These are phyloP conservation scores for Campoplex nolae DNA, from an alignment of 2,888 invertebrate genomes.

Conservation along the genomic window DNA sequence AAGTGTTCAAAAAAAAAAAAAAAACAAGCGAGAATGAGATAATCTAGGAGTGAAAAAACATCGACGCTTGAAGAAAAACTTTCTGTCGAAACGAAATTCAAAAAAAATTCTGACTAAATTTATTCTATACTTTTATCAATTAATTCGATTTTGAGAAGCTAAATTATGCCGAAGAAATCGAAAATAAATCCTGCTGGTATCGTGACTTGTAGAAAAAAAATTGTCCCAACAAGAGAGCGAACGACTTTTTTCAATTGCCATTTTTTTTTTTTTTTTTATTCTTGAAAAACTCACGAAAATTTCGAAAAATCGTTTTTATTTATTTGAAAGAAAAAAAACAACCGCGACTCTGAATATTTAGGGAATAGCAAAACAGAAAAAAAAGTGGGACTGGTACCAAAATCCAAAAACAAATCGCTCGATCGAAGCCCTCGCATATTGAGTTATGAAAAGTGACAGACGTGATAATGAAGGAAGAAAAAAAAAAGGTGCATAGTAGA, in stretches of 20 bases:
- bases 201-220: too few species aligned
- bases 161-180: neutral
- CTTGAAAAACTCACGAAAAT: neutral
- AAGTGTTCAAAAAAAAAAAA: neutral
- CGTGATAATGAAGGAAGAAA: neutral
- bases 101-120: neutral
- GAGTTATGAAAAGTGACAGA: neutral
- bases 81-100: neutral
- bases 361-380: too few species aligned
- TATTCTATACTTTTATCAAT: neutral
- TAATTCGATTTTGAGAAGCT: neutral
- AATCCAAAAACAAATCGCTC: neutral
- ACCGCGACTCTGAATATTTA: neutral
- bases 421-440: neutral
- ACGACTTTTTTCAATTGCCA: neutral
- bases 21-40: constrained; percentile 23
- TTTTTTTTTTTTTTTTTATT: neutral
- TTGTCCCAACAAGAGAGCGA: too few species aligned
- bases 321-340: neutral
- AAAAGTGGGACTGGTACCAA: too few species aligned
- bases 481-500: neutral
- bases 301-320: neutral
- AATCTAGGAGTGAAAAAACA: neutral
- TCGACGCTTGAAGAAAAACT: neutral
- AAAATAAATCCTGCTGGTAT: too few species aligned